These are phyloP conservation scores for Lepidostoma basale DNA, from an alignment of 1,140 invertebrate species.

Conservation along the genomic window DNA sequence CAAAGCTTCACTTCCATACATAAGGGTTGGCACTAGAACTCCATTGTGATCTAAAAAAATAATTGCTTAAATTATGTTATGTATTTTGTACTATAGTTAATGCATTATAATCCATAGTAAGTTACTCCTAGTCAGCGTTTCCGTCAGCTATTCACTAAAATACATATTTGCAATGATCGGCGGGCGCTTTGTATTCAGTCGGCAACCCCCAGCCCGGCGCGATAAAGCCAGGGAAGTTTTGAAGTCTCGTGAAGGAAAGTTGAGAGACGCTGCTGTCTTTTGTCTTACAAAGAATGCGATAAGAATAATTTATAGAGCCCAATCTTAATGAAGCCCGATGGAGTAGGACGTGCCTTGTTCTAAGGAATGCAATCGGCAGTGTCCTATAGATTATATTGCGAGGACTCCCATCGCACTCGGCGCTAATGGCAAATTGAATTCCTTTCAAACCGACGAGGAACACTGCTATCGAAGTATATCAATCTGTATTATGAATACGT, in stretches of 20 bases:
- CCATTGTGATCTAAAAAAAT: neutral
- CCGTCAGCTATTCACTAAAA: conserved; percentile 1
- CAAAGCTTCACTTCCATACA: too few species aligned
- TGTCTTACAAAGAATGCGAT: conserved; percentile 47
- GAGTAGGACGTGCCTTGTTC: conserved; percentile 39
- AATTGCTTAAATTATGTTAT: neutral
- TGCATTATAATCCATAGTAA: too few species aligned
- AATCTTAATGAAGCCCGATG: conserved; percentile 47
- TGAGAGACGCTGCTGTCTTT: conserved; percentile 47
- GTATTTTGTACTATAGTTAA: too few species aligned
- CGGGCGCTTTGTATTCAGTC: conserved; percentile 20
- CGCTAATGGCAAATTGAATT: conserved; percentile 31
- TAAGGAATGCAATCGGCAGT: conserved; percentile 37
- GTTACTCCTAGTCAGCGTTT: too few species aligned
- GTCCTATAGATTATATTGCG: conserved; percentile 26
- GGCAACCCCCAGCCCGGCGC: neutral
- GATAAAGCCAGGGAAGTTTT: conserved; percentile 34
- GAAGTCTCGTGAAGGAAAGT: conserved; percentile 47
- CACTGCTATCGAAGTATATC: neutral
- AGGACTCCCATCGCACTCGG: conserved; percentile 4
- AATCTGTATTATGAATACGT: conserved; percentile 1
- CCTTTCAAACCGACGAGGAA: conserved; percentile 22
- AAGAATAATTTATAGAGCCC: conserved; percentile 47
- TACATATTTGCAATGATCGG: conserved; percentile 22
- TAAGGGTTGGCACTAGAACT: too few species aligned